Evolutionary conservation across 2,888 invertebrate species (phyloP), one percentile per base, ranked within the genome.

Genomic region (Campoplex nolae): DNA sequence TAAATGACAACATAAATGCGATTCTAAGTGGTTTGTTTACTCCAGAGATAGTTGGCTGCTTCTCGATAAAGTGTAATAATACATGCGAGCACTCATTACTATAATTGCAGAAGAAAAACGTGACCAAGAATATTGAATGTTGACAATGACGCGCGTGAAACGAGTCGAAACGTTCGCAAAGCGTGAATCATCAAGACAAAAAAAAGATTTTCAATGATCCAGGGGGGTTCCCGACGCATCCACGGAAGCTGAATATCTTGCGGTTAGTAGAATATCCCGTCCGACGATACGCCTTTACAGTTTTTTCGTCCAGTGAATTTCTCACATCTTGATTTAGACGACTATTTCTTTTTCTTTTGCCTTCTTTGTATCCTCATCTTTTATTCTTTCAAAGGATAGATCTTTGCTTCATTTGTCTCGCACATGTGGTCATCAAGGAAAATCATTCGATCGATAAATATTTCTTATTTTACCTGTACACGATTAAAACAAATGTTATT

Each of bases 121-220:
- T 54, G 51, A 82, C 45, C 71, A 65, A 84, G 85, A 90, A 89
- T 89, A 90, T 89, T 84, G 87, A 83, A 88, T 80, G 86, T 86
- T 86, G 78, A 87, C 87, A 89, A 88, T 85, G 83, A 73, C 70
- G 85, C 85, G 81, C 35, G 88, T 58, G 67, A 16, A 71, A 35
- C 73, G n/a, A 65, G 75, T 54, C 32, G 70, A 54, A 54, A 74
- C 89, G 81, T 84, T 74, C 71, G 80, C 85, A 88, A 0, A 38
- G 38, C 35, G 35, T 90, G 91, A 91, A 90, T 91, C 90, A 91
- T 84, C 86, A 77, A 84, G 81, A 84, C 79, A 85, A 58, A 80
- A 86, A 79, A 86, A 65, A 71, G 83, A 90, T 91, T 89, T 89
- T 88, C 89, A 90, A 89, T 68, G 58, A 71, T 77, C 58, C 65